phyloP scores from a whole-genome alignment of 1,140 invertebrate species.

The Nixonia krombeini region DNA sequence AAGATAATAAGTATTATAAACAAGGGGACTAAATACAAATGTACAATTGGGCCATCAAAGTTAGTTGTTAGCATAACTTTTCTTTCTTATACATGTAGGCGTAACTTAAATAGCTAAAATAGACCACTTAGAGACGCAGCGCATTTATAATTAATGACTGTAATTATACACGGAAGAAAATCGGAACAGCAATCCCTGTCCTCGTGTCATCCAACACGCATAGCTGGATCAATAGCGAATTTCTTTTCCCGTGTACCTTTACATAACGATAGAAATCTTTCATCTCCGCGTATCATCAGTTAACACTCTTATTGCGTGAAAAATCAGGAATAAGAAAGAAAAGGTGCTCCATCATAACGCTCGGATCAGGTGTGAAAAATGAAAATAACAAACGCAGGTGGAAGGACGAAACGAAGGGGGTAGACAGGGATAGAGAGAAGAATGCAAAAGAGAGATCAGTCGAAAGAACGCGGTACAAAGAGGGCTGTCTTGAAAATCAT shows the following conservation, averaged over 20 bases:
- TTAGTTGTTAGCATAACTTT: constrained; percentile 67
- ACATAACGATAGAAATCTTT: constrained; percentile 43
- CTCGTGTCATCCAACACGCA: constrained; percentile 33
- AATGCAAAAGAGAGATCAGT: constrained; percentile 38
- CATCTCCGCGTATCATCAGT: constrained; percentile 29
- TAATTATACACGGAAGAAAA: constrained; percentile 51
- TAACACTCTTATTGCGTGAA: constrained; percentile 25
- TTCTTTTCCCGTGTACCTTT: constrained; percentile 48
- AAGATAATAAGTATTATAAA: constrained; percentile 73
- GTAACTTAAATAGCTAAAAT: constrained; percentile 65
- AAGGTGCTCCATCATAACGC: neutral
- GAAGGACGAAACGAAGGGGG: neutral
- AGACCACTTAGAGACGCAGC: constrained; percentile 60
- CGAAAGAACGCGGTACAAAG: constrained; percentile 36
- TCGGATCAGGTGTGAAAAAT: constrained; percentile 7
- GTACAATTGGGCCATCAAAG: constrained; percentile 69
- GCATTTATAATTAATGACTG: constrained; percentile 55
- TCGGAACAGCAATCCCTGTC: constrained; percentile 31
- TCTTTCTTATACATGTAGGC: constrained; percentile 60
- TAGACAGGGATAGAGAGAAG: constrained; percentile 36
- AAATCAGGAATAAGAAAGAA: constrained; percentile 9
- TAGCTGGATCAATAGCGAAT: constrained; percentile 17
- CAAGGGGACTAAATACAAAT: constrained; percentile 72
- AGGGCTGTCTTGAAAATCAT: constrained; percentile 11
- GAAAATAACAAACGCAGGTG: constrained; percentile 5